A percentile compares a stretch with the other conserved stretches of the same genome.
These are phyloP conservation scores for Camponotus floridanus DNA, from an alignment of 1,140 invertebrate genomes.

Conservation along the genomic window DNA sequence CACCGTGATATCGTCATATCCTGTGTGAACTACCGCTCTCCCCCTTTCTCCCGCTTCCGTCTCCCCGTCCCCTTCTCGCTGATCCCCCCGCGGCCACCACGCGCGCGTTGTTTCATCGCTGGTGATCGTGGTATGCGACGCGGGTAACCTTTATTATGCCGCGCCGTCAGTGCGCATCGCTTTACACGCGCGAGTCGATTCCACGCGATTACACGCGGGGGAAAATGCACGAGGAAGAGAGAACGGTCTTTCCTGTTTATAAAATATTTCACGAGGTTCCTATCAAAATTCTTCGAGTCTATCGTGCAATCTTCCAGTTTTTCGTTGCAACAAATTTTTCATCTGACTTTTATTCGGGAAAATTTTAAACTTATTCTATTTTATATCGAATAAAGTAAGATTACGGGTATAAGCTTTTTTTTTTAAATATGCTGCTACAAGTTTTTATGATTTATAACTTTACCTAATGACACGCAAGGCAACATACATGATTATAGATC, in stretches of 20 bases:
- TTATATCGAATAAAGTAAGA: background rate
- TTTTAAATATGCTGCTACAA: background rate
- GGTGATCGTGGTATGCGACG: conserved; percentile 56
- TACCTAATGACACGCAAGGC: no score
- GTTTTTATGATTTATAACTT: background rate
- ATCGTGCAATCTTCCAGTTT: background rate
- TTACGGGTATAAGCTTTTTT: background rate
- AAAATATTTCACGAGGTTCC: background rate
- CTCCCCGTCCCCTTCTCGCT: conserved; percentile 60
- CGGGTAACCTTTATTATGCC: conserved; percentile 70
- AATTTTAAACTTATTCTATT: background rate
- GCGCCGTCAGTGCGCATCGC: conserved; percentile 13
- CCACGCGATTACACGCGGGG: conserved; percentile 36
- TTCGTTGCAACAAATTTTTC: background rate
- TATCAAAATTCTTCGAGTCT: background rate
- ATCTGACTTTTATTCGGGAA: background rate
- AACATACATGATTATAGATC: no score
- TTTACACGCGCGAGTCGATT: conserved; percentile 41
- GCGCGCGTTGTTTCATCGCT: conserved; percentile 59
- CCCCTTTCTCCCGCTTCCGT: background rate
- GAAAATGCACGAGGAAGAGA: conserved; percentile 6
- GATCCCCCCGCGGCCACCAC: conserved; percentile 59
- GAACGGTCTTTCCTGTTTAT: background rate
- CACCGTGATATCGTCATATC: conserved; percentile 69
- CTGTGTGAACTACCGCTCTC: conserved; percentile 52